Percentiles rank a stretch among this genome's conserved stretches.
Conservation (phyloP, 2,797 vertebrate genomes). For the Strix occidentalis region DNA sequence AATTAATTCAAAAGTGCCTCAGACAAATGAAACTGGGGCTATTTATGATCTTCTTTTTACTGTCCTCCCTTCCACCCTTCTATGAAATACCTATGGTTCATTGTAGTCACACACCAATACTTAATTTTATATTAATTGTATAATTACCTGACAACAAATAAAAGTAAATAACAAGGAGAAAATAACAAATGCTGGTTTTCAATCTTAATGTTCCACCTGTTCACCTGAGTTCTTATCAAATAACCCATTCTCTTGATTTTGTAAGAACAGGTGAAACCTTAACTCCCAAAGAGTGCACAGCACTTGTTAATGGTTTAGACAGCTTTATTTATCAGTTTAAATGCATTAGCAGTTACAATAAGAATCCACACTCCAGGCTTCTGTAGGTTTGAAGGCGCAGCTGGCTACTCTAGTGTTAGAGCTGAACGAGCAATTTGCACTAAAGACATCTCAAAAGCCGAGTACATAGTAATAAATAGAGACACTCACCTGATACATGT, state of each 20-base stretch:
- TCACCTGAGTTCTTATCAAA: neutral
- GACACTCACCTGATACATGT: constrained; percentile 91
- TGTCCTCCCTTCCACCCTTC: neutral
- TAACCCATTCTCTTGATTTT: neutral
- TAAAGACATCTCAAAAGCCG: neutral
- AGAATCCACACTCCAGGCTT: neutral
- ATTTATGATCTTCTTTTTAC: neutral
- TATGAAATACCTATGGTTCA: neutral
- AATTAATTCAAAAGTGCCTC: neutral
- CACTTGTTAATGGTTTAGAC: neutral
- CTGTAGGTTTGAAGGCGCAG: neutral
- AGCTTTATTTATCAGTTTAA: neutral
- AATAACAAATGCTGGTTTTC: neutral
- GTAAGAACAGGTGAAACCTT: neutral
- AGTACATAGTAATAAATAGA: neutral
- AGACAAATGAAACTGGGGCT: neutral
- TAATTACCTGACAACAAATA: neutral
- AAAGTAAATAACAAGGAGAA: neutral
- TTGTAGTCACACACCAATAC: neutral
- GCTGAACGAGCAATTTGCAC: neutral
- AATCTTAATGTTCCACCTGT: neutral
- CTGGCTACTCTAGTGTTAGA: neutral
- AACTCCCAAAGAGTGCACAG: neutral
- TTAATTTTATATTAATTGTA: neutral
- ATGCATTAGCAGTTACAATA: neutral